Conservation (phyloP, 2,113 vertebrate genomes). For the Halichoerus grypus region DNA sequence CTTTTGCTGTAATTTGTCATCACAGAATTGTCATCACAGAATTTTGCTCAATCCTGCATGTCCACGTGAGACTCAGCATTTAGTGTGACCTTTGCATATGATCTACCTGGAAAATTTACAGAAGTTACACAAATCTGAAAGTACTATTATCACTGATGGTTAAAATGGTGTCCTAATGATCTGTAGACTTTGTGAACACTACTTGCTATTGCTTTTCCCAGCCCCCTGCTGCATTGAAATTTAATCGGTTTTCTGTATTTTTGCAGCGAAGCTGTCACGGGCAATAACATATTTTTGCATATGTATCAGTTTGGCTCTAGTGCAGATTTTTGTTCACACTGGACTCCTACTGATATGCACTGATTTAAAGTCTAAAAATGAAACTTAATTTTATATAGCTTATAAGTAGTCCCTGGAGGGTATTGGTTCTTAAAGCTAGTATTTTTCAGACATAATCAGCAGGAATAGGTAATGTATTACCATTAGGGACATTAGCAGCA, state of each 20-base stretch:
- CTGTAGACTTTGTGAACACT: constrained; percentile 67
- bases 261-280: constrained; percentile 80
- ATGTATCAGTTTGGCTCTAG: constrained; percentile 84
- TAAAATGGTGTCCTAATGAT: constrained; percentile 76
- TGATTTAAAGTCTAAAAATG: constrained; percentile 88
- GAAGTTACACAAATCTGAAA: constrained; percentile 79
- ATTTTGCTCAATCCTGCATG: constrained; percentile 71
- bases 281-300: constrained; percentile 81
- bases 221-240: constrained; percentile 60
- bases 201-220: constrained; percentile 70
- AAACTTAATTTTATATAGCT: constrained; percentile 89
- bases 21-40: constrained; percentile 68
- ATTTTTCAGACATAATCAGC: constrained; percentile 88
- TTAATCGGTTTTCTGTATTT: constrained; percentile 80
- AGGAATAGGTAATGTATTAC: constrained; percentile 86
- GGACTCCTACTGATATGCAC: constrained; percentile 84
- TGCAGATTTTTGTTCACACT: constrained; percentile 80
- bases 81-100: constrained; percentile 75
- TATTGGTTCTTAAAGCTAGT: constrained; percentile 86
- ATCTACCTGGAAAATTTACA: constrained; percentile 78
- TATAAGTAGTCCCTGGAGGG: constrained; percentile 84
- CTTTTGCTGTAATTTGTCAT: constrained; percentile 65
- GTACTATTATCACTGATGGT: constrained; percentile 44
- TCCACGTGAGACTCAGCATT: constrained; percentile 73
- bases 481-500: constrained; percentile 84